phyloP scores from a whole-genome alignment of 1,140 invertebrate genomes.

The Adelges cooleyi region DNA sequence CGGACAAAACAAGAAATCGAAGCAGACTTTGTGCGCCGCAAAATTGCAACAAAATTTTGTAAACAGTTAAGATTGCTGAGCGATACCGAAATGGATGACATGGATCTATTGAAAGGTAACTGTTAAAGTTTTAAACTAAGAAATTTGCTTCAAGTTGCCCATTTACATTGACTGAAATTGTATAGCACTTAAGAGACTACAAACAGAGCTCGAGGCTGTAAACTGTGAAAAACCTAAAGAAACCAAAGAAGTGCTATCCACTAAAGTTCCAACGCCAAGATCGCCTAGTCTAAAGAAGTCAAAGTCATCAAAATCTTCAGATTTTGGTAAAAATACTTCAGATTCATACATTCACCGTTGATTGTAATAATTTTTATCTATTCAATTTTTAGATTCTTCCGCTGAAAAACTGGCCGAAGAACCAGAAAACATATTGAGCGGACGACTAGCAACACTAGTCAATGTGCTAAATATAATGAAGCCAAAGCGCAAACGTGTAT shows the following conservation, averaged over 20 bases:
- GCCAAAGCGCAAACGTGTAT: slow-evolving; percentile 7
- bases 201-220: not conserved
- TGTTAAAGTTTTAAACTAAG: not conserved
- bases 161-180: not conserved
- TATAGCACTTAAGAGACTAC: slow-evolving; percentile 18
- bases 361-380: not conserved
- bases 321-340: slow-evolving; percentile 4
- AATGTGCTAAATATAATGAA: slow-evolving; percentile 20
- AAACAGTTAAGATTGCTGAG: slow-evolving; percentile 66
- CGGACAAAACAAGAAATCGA: slow-evolving; percentile 88
- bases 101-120: slow-evolving; percentile 70
- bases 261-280: not conserved
- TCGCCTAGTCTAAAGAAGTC: slow-evolving; percentile 13
- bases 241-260: not conserved
- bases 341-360: not conserved
- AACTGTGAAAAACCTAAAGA: not conserved
- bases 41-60: slow-evolving; percentile 68
- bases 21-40: slow-evolving; percentile 72
- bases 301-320: slow-evolving; percentile 13
- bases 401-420: slow-evolving; percentile 13
- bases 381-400: slow-evolving; percentile 13
- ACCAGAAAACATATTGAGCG: slow-evolving; percentile 14
- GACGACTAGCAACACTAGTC: slow-evolving; percentile 5
- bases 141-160: too few relatives aligned
- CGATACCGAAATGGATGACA: slow-evolving; percentile 72